Evolutionary conservation across 2,113 vertebrate species (phyloP).

Genomic region (Coregonus clupeaformis): DNA sequence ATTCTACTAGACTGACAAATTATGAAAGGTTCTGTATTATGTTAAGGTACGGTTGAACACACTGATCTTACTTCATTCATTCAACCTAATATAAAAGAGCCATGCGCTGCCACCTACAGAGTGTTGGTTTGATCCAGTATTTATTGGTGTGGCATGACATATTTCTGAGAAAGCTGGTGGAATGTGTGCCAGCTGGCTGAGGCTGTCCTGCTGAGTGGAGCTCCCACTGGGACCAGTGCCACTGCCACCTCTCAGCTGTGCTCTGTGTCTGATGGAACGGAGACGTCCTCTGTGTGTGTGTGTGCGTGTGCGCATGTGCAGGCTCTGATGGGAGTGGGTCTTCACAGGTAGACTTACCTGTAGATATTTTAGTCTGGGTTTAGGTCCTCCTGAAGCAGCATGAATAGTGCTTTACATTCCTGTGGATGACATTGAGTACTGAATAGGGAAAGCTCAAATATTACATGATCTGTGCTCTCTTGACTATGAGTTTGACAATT

Average conservation of each 20-base stretch:
- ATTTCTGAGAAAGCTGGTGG: conserved; percentile 1
- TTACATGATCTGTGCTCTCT: too few relatives aligned
- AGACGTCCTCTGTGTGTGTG: conserved; percentile 3
- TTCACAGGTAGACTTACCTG: too few relatives aligned
- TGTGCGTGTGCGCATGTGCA: background rate
- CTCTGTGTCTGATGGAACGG: background rate
- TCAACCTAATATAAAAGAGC: background rate
- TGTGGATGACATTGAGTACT: too few relatives aligned
- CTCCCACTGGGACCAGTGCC: conserved; percentile 8
- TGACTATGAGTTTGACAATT: too few relatives aligned
- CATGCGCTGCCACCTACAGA: background rate
- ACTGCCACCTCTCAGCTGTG: conserved; percentile 18
- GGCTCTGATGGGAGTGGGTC: too few relatives aligned
- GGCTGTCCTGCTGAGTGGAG: background rate
- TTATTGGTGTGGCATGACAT: background rate
- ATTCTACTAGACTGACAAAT: background rate
- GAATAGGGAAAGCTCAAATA: too few relatives aligned
- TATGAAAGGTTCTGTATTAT: background rate
- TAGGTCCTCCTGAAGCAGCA: too few relatives aligned
- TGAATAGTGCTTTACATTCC: too few relatives aligned
- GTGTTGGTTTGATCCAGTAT: background rate
- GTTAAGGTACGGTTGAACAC: background rate
- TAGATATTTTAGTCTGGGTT: too few relatives aligned
- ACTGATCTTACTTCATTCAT: background rate
- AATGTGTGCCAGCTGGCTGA: conserved; percentile 22